Base-by-base conservation (phyloP, 1,140 invertebrate species). In the Drosophila sulfurigaster region DNA sequence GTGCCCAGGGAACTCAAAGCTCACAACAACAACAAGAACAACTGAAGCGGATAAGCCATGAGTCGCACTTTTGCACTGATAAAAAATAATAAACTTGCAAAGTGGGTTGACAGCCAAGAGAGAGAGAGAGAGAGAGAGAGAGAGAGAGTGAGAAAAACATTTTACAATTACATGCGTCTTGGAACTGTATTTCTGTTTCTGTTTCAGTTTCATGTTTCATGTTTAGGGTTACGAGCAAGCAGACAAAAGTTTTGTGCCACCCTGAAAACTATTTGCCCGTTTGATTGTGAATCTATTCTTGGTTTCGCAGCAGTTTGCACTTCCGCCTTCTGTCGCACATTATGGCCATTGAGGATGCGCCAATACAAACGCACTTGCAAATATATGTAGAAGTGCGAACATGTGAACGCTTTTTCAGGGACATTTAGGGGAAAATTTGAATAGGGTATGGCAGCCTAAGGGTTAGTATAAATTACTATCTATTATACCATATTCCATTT, bases 31-130 rank as follows among this genome's bases (percentile, higher is more conserved):
- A 3, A 41, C 38, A 10, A 51, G 10, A 3, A 3, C 16, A 51
- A 51, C n/a, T 20, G 11, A 25, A 3, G 5, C 3, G n/a, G 15
- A 32, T 32, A 1, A 32, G 30, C 6, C 30, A 32, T 20, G n/a
- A 30, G 28, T 30, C 63, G 52, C 66, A 49, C 58, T 65, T 25
- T 78, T 54, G 78, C 68, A 49, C 62, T 86, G 78, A 85, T 83
- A 81, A 85, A 85, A 77, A 85, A 86, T 82, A 87, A 87, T 82
- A 87, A 87, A 87, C 79, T 86, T 79, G 63, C 48, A 54, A 72
- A 72, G 38, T 68, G 49, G 7, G 15, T 45, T 54, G 49, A 70
- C 35, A 59, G 73, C 46, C 38, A 25, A 25, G 20, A 25, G 20
- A 25, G 20, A 25, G 20, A 25, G 20, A 25, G 20, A 25, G 20